A percentile compares a stretch with the other conserved stretches of the same genome.
These are phyloP conservation scores for Macroramphosus scolopax DNA, from an alignment of 2,797 vertebrate species.

Conservation along the genomic window DNA sequence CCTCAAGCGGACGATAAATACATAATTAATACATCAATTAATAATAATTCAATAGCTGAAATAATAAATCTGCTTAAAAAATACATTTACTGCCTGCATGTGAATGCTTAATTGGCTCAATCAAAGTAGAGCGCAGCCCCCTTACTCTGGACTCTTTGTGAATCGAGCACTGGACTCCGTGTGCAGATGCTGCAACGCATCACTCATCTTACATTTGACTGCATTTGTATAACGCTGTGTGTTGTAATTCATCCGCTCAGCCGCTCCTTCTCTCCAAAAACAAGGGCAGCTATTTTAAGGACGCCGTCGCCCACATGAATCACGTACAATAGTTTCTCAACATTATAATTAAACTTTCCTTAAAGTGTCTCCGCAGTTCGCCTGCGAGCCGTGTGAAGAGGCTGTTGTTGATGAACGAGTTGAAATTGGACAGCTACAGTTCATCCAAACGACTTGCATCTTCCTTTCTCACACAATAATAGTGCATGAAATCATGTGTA, in stretches of 20 bases:
- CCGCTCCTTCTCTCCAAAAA: conserved; percentile 14
- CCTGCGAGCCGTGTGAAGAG: conserved; percentile 6
- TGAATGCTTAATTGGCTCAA: too few species aligned
- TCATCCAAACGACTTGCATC: too few species aligned
- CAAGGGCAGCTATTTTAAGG: conserved; percentile 18
- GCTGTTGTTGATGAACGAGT: conserved; percentile 28
- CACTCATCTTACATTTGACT: too few species aligned
- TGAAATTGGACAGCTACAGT: not conserved
- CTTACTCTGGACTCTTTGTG: too few species aligned
- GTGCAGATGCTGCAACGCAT: conserved; percentile 13
- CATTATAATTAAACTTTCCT: conserved; percentile 33
- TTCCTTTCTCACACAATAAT: too few species aligned
- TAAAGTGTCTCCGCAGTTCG: conserved; percentile 10
- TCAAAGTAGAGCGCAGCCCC: too few species aligned
- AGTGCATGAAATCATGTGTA: too few species aligned
- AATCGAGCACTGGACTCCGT: conserved; percentile 6
- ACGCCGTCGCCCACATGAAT: conserved; percentile 31
- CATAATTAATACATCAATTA: too few species aligned
- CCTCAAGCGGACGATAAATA: too few species aligned
- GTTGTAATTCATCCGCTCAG: conserved; percentile 22
- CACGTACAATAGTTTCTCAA: conserved; percentile 17
- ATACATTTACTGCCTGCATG: too few species aligned
- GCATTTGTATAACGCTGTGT: not conserved
- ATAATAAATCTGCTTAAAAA: too few species aligned
- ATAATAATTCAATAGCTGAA: too few species aligned